Base-by-base conservation (phyloP, 2,113 vertebrate species). In the Zosterops borbonicus region DNA sequence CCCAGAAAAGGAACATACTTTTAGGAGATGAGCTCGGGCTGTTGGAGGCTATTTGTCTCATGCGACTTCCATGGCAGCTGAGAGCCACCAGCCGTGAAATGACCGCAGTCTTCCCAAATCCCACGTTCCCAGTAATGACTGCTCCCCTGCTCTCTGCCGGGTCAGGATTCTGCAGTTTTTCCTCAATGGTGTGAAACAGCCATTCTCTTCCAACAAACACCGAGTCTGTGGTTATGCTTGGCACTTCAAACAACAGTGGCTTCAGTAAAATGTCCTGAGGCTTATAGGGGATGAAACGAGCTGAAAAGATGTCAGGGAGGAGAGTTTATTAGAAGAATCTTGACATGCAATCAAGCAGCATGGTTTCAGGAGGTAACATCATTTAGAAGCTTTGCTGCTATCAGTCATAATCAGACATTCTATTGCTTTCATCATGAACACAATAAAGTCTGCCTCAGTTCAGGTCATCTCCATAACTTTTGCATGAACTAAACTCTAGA, bases 31-130 rank as follows among this genome's bases (percentile, higher is more conserved):
- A 97, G 41, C 97, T 94, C 5, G 99, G 98, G 85, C 98, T 99
- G 96, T 97, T 99, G 90, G 99, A 99, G 71, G 99, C 99, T 17
- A 99, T 99, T 95, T 99, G 99, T 39, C 99, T 98, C 99, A 99
- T 99, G 77, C 99, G 99, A 79, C 98, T 98, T 27, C 99, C 99
- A 2, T 99, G 99, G 96, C 99, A 99, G 97, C 99, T 99, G 41
- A 99, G 98, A 0, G 99, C 99, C 82, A 99, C 99, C 92, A 99
- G 97, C 74, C 99, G 98, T 33, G 99, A 99, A 95, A 99, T 97
- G 74, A 99, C 92, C 8, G 99, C 99, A 0, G 99, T 99, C 98
- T 99, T 99, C 89, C 99, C 99, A 82, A 99, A 99, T 16, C 99
- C 99, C 92, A 99, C 99, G 9, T 97, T 99, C 49, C 99, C 99